Evolutionary conservation across 1,140 invertebrate species (phyloP), one percentile per base, ranked within the genome.

Genomic region (Anadara kagoshimensis): DNA sequence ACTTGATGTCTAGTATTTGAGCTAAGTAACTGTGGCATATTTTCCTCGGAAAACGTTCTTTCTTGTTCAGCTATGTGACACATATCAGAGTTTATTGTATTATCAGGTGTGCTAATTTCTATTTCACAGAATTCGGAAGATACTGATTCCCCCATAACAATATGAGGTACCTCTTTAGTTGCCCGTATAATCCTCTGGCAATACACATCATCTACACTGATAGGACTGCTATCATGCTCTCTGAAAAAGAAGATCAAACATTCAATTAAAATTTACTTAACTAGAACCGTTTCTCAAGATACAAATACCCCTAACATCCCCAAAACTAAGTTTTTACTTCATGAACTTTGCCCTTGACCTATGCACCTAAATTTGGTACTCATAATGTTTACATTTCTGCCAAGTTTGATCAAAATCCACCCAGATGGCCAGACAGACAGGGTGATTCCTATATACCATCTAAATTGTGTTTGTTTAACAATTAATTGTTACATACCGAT

Each of bases 181-280:
- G 80, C 80, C 62, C 76, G 61, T 1, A 85, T 69, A 41, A 83
- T 82, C 53, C 77, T 65, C 53, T 75, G 75, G 68, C 78, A 82
- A 61, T 73, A 78, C 24, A 73, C 45, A 69, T 83, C 82, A 43
- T 83, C 79, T 51, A 79, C 44, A 49, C 77, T 75, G 43, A 83
- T 83, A 20, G 75, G 78, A 62, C 79, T 75, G 53, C 80, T 78
- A 29, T 84, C 83, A 78, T 84, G 75, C 58, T 84, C 81, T 69
- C 83, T 84, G 68, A 41, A 76, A 68, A 65, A 67, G 10, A 54
- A 45, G 45, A 36, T 16, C 22, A 5, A 47, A 20, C 5, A 24
- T 22, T 36, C 20, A 36, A 14, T 10, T 24, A 24, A 36, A 36
- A 36, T 36, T n/a, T 2, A 36, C 29, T 36, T 36, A 36, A 36